A percentile compares a stretch with the other conserved stretches of the same genome.
Conservation (phyloP, 1,140 invertebrate species). For the Caenorhabditis inopinata region DNA sequence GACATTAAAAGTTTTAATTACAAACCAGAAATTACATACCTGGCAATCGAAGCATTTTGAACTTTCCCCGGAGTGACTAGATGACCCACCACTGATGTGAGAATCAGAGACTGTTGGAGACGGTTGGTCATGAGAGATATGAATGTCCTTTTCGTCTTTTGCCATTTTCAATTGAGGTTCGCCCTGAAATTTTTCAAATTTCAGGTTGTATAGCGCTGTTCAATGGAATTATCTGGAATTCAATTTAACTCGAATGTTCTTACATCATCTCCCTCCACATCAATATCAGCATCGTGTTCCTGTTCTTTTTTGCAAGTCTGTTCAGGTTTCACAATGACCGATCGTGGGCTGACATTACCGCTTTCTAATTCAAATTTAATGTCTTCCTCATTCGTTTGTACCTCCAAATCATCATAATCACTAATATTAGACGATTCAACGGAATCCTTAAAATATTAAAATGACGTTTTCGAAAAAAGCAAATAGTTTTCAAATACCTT, state of each 20-base stretch:
- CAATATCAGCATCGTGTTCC: constrained; percentile 23
- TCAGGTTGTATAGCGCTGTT: not conserved
- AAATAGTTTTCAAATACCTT: not conserved
- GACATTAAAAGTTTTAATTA: not conserved
- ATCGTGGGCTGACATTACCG: constrained; percentile 20
- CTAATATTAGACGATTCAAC: constrained; percentile 4
- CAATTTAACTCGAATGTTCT: too few relatives aligned
- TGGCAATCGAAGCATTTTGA: constrained; percentile 54
- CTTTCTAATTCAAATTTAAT: constrained; percentile 43
- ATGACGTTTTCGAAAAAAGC: not conserved
- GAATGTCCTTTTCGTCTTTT: constrained; percentile 29
- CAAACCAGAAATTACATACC: constrained; percentile 26
- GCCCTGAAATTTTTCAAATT: constrained; percentile 9
- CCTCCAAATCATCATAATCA: constrained; percentile 40
- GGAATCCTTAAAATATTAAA: constrained; percentile 5
- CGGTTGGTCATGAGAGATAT: constrained; percentile 42
- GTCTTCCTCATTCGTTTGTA: constrained; percentile 37
- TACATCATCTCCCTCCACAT: constrained; percentile 21
- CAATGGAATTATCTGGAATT: too few relatives aligned
- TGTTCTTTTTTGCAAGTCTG: constrained; percentile 8
- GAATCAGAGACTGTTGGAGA: constrained; percentile 53
- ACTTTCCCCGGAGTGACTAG: constrained; percentile 43
- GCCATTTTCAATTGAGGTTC: constrained; percentile 23
- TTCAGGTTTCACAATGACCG: constrained; percentile 32
- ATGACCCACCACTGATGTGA: constrained; percentile 47